Evolutionary conservation across 2,113 vertebrate species (phyloP).

Genomic region (Gobius niger): DNA sequence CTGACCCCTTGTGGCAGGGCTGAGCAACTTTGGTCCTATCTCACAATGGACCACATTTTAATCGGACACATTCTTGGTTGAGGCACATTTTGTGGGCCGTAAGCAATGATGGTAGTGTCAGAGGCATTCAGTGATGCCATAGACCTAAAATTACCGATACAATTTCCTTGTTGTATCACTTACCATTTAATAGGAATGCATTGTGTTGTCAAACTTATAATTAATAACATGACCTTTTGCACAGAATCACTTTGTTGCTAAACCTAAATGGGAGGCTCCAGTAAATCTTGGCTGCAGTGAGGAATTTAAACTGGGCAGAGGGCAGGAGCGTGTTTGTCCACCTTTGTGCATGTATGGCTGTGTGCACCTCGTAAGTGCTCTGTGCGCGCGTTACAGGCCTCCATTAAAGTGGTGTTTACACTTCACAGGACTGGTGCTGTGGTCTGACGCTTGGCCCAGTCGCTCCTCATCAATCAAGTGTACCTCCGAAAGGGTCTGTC

Average conservation of each 20-base stretch:
- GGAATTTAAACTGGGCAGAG: slow-evolving; percentile 54
- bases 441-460: slow-evolving; percentile 40
- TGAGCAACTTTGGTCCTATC: no score
- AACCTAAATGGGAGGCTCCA: slow-evolving; percentile 12
- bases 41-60: no score
- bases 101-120: background rate
- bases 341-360: slow-evolving; percentile 8
- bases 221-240: background rate
- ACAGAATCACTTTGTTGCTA: background rate
- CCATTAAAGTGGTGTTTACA: slow-evolving; percentile 71
- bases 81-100: background rate
- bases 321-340: slow-evolving; percentile 19
- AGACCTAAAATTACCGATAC: background rate
- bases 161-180: background rate
- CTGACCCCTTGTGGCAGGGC: no score
- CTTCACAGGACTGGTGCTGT: slow-evolving; percentile 11
- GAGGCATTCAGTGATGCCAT: background rate
- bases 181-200: background rate
- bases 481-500: slow-evolving; percentile 15
- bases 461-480: slow-evolving; percentile 49
- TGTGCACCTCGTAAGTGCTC: slow-evolving; percentile 25
- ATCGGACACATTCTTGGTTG: background rate
- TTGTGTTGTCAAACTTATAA: background rate
- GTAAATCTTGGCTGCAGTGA: slow-evolving; percentile 31
- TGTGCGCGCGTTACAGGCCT: slow-evolving; percentile 27